Evolutionary conservation across 1,140 invertebrate genomes (phyloP), one percentile per base, ranked within the genome.

Genomic region (Atta cephalotes): DNA sequence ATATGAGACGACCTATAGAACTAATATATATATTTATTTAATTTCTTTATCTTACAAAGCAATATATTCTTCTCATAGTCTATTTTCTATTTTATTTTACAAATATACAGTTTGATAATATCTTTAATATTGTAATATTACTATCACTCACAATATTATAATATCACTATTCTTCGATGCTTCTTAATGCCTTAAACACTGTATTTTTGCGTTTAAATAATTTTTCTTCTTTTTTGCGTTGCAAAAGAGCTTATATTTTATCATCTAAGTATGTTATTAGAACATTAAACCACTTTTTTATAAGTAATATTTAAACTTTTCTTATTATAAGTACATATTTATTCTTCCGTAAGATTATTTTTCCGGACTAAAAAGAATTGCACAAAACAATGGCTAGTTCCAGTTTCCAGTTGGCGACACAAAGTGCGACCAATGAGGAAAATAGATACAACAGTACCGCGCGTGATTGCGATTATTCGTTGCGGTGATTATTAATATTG

Each of bases 401-500:
- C 28, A 62, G 21, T 45, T 70, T 53, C 18, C 63, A 78, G 58
- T 28, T 53, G 49, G 49, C 66, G 7, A 49, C 21, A 56, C 66
- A 71, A 72, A 65, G 35, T 25, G 39, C 63, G 63, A 25, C 45
- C 3, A 25, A 68, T n/a, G 3, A 82, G 58, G 66, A 72, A 60
- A 82, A 82, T 62, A 82, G 56, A 74, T 74, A 49, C 53, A 56
- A 74, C 18, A 12, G 58, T 1, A 9, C 18, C 28, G 62, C 62
- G 62, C 21, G 65, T 66, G 45, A 31, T 58, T 56, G 51, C 53
- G 58, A 63, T 76, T 66, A 66, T n/a, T 66, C 78, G 63, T 28
- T 80, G 62, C 77, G 65, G 25, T 31, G 49, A 66, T 80, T 84
- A 76, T 84, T 84, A 84, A 84, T 84, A 76, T 76, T 84, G 80